phyloP scores from a whole-genome alignment of 2,888 invertebrate species.

The Sinohyriopsis cumingii region DNA sequence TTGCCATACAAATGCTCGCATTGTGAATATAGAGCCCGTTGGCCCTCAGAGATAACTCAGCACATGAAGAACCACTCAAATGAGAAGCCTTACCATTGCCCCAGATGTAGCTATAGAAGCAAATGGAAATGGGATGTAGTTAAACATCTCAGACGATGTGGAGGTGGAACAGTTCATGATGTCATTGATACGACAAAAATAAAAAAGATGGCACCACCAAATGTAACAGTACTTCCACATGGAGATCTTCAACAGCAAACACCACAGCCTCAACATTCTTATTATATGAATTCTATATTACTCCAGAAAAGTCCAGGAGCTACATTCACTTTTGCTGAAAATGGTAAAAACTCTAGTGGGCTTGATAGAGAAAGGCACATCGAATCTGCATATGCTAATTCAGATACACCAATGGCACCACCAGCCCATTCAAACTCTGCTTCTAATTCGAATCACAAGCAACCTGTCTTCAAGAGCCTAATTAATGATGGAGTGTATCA shows the following conservation, averaged over 20 bases:
- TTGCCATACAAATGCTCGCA: slow-evolving; percentile 69
- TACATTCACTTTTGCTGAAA: slow-evolving; percentile 19
- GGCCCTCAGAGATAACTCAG: slow-evolving; percentile 72
- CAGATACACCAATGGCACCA: too few relatives aligned
- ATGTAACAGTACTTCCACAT: slow-evolving; percentile 62
- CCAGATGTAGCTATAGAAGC: slow-evolving; percentile 69
- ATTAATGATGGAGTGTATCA: slow-evolving; percentile 56
- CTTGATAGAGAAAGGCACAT: too few relatives aligned
- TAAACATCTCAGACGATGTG: slow-evolving; percentile 70
- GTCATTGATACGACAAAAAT: slow-evolving; percentile 67
- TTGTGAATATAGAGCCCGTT: slow-evolving; percentile 71
- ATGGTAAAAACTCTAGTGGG: slow-evolving; percentile 9
- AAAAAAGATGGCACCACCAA: slow-evolving; percentile 61
- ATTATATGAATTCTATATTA: slow-evolving; percentile 23
- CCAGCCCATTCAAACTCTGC: too few relatives aligned
- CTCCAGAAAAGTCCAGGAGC: slow-evolving; percentile 13
- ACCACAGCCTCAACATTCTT: slow-evolving; percentile 8
- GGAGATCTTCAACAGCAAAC: slow-evolving; percentile 40
- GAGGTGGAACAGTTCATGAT: slow-evolving; percentile 73
- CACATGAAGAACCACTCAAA: slow-evolving; percentile 72
- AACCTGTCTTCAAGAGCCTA: slow-evolving; percentile 49
- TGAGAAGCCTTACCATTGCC: slow-evolving; percentile 70
- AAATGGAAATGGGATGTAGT: slow-evolving; percentile 73
- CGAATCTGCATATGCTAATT: too few relatives aligned
- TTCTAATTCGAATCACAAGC: slow-evolving; percentile 7